Evolutionary conservation across 2,888 invertebrate species (phyloP).

Genomic region (Gymnocheta viridis): DNA sequence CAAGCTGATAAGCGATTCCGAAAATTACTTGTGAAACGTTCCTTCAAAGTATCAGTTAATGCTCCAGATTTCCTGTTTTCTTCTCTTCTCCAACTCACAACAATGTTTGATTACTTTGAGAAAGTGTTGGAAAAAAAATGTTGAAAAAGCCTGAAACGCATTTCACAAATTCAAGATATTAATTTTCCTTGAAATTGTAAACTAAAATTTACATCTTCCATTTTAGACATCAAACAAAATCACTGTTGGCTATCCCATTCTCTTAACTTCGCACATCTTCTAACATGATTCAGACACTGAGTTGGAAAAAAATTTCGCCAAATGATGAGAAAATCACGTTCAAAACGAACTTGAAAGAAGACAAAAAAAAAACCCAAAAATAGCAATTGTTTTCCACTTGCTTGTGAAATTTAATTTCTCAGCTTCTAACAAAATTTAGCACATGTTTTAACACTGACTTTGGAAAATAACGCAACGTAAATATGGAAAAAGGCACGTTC

Average conservation of each 20-base stretch:
- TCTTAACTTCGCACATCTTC: background rate
- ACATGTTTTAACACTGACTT: slow-evolving; percentile 13
- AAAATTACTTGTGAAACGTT: too few species aligned
- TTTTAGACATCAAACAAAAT: background rate
- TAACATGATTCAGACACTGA: background rate
- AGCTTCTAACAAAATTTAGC: slow-evolving; percentile 1
- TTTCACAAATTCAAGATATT: too few species aligned
- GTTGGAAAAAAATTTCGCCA: background rate
- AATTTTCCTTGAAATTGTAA: background rate
- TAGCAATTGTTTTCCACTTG: background rate
- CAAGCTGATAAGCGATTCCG: too few species aligned
- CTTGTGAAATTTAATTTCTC: background rate
- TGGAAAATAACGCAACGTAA: background rate
- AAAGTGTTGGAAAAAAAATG: too few species aligned
- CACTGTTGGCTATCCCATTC: background rate
- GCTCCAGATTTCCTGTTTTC: too few species aligned
- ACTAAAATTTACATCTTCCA: background rate
- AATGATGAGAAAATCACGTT: slow-evolving; percentile 1
- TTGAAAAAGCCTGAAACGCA: too few species aligned
- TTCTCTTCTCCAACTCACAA: too few species aligned
- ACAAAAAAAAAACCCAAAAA: background rate
- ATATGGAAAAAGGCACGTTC: slow-evolving; percentile 8
- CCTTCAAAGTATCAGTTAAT: too few species aligned
- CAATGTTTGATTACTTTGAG: too few species aligned
- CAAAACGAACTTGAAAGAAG: background rate